A percentile compares a stretch with the other conserved stretches of the same genome.
Evolutionary conservation across 30 jellyfish, hydroid and myxozoan genomes (phyloP).

Genomic region (Cassiopea andromeda): DNA sequence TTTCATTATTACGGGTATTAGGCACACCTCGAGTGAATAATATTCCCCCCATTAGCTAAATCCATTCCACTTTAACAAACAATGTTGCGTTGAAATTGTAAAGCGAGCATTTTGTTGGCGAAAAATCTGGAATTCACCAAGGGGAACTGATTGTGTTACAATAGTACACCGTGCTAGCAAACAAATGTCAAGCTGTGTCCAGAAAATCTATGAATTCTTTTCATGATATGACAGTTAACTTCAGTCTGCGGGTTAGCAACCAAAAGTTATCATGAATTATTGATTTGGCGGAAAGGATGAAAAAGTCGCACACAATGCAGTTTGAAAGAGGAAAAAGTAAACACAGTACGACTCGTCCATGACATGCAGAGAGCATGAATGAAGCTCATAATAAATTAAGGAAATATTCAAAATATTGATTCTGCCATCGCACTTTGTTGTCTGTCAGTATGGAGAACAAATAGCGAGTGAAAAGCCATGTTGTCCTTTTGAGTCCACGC

Average conservation of each 20-base stretch:
- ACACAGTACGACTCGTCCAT: constrained; percentile 1
- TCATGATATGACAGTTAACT: neutral
- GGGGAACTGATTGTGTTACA: too few relatives aligned
- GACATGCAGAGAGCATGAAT: constrained; percentile 12
- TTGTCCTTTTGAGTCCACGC: neutral
- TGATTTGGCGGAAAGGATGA: constrained; percentile 32
- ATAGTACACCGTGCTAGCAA: too few relatives aligned
- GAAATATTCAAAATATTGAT: neutral
- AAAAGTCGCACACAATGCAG: constrained; percentile 13
- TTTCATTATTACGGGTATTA: too few relatives aligned
- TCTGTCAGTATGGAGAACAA: constrained; percentile 1
- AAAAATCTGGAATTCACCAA: too few relatives aligned
- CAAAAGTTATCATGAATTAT: constrained; percentile 1
- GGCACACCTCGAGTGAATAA: too few relatives aligned
- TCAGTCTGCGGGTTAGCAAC: constrained; percentile 24
- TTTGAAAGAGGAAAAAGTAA: neutral
- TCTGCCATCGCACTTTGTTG: neutral
- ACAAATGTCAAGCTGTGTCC: constrained; percentile 7
- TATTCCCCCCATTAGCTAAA: too few relatives aligned
- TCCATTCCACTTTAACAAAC: too few relatives aligned
- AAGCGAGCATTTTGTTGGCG: too few relatives aligned
- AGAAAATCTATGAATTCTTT: neutral
- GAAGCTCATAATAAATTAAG: neutral
- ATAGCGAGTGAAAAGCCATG: neutral
- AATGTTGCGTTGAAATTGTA: too few relatives aligned